Evolutionary conservation across 2,888 invertebrate species (phyloP).

Genomic region (Scaeva pyrastri): DNA sequence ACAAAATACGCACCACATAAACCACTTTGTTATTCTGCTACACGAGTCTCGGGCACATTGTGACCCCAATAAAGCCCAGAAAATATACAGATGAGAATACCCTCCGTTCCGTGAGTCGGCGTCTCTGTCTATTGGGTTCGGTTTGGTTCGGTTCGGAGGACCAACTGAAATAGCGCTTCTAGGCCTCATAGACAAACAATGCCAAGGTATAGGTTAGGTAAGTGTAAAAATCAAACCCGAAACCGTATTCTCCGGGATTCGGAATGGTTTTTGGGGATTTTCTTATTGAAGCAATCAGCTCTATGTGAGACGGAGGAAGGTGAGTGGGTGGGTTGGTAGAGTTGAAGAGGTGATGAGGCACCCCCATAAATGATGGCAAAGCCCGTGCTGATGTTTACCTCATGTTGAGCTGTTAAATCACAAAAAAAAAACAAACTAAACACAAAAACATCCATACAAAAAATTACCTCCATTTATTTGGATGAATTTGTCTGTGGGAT

Average conservation of each 20-base stretch:
- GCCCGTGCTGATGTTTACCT: conserved; percentile 37
- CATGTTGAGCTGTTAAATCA: conserved; percentile 7
- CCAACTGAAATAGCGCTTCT: neutral
- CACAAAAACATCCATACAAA: neutral
- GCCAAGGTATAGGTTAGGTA: neutral
- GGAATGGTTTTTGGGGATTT: conserved; percentile 22
- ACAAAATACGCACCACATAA: conserved; percentile 65
- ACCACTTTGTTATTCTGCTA: conserved; percentile 59
- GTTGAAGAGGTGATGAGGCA: neutral
- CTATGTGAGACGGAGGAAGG: neutral
- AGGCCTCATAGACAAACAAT: neutral
- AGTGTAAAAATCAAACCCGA: conserved; percentile 16
- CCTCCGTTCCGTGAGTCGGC: neutral
- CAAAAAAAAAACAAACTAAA: neutral
- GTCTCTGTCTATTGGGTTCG: too few relatives aligned
- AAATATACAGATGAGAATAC: conserved; percentile 30
- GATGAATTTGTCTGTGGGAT: conserved; percentile 41
- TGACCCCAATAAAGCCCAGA: conserved; percentile 62
- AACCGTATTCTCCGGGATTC: conserved; percentile 1
- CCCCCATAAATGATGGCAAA: conserved; percentile 36
- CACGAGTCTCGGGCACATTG: conserved; percentile 44
- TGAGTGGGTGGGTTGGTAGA: too few relatives aligned
- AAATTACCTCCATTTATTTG: conserved; percentile 35
- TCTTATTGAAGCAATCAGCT: conserved; percentile 38
- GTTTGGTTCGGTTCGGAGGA: neutral